Base-by-base conservation (phyloP, 2,797 vertebrate species). In the Hippopotamyrus pictus region DNA sequence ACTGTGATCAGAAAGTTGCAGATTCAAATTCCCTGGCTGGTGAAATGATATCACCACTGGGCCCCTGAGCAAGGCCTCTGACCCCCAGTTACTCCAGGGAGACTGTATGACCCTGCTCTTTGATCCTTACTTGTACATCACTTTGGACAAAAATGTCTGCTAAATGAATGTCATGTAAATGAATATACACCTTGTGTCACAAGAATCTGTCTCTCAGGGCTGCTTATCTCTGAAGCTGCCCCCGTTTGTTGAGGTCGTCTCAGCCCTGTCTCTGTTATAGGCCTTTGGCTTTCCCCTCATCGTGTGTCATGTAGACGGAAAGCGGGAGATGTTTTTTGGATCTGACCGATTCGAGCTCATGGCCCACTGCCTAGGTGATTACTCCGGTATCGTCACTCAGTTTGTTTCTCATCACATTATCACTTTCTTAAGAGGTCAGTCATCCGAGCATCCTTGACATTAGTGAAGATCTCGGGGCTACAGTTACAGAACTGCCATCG, bases 321-420 rank as follows among this genome's bases (percentile, higher is more conserved):
- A 97, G 88, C 91, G 95, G 4, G 94, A 98, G 88, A 91, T 96
- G 91, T 96, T 98, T 90, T 99, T 99, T 92, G 98, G 98, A 85
- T 98, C 96, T 0, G 98, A 99, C 94, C 95, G 97, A 89, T 96
- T 99, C 93, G 98, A 99, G 92, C 90, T 99, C 89, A 95, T 99
- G 91, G 97, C 97, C 2, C 89, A 94, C 9, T 65, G 96, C 87
- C 96, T 99, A 46, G 98, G 98, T 99, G 92, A 97, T 96, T 94
- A 89, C 37, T 2, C 44, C 46, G 22, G 6, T 22, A 46, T 22
- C 19, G 0, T 88, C n/a, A 48, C 29, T 46, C 17, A 22, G 5
- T n/a, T 12, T 37, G 48, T 25, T 29, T 29, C 17, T 37, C 1
- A 2, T 54, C 85, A 86, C 73, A 57, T 54, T 57, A 11, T 73